Evolutionary conservation across 2,888 invertebrate genomes (phyloP).

Genomic region (Ypsolopha scabrella): DNA sequence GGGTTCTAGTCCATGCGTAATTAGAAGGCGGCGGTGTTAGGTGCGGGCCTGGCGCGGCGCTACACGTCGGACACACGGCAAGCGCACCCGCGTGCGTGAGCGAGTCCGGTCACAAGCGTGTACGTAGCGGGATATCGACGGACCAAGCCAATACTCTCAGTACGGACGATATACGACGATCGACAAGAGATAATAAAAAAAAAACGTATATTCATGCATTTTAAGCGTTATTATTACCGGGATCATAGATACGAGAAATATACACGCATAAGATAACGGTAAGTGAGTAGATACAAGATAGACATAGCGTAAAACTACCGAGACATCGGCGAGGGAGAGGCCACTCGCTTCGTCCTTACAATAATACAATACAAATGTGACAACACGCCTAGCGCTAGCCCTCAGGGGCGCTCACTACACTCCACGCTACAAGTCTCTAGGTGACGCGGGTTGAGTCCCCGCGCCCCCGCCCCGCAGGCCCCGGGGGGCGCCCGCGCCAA

Average conservation of each 20-base stretch:
- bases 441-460: conserved; percentile 36
- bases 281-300: conserved; percentile 60
- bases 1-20: conserved; percentile 68
- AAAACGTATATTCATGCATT: conserved; percentile 89
- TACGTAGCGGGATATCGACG: conserved; percentile 67
- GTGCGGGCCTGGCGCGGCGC: conserved; percentile 62
- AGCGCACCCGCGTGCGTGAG: conserved; percentile 64
- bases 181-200: conserved; percentile 69
- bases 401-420: conserved; percentile 63
- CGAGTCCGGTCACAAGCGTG: conserved; percentile 61
- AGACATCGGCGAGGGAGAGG: conserved; percentile 59
- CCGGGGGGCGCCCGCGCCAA: conserved; percentile 14
- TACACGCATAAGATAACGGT: conserved; percentile 67
- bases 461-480: conserved; percentile 49
- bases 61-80: conserved; percentile 60
- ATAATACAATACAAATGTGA: conserved; percentile 67
- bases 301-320: conserved; percentile 58
- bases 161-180: conserved; percentile 61
- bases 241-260: conserved; percentile 73
- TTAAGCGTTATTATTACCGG: conserved; percentile 91
- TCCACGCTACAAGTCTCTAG: conserved; percentile 62
- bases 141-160: conserved; percentile 66
- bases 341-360: conserved; percentile 64
- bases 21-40: conserved; percentile 68
- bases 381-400: conserved; percentile 65